These are phyloP conservation scores for Pandion haliaetus DNA, from an alignment of 2,113 vertebrate species.

Conservation along the genomic window DNA sequence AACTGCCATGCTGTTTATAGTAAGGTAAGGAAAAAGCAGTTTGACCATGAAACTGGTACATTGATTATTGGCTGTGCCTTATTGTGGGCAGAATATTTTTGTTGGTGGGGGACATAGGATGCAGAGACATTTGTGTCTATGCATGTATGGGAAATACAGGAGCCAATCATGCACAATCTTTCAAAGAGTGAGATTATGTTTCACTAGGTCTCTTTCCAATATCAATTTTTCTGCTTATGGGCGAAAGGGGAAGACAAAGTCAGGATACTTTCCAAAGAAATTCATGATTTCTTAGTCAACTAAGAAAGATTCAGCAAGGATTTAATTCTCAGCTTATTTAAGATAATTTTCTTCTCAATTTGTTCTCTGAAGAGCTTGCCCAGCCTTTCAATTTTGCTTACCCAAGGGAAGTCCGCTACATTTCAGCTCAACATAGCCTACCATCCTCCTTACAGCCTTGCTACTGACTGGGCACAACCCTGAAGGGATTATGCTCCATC, in stretches of 20 bases:
- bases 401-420: neutral
- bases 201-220: neutral
- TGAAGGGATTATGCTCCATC: neutral
- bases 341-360: neutral
- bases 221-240: neutral
- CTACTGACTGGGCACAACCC: neutral
- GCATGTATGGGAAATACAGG: neutral
- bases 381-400: neutral
- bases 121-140: neutral
- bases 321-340: neutral
- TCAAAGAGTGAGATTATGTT: neutral
- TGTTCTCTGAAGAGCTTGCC: neutral
- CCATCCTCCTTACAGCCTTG: neutral
- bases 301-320: neutral
- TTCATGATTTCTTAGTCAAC: neutral
- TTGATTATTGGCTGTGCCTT: neutral
- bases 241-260: neutral
- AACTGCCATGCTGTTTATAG: constrained; percentile 13
- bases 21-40: neutral
- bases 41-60: neutral
- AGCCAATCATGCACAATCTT: neutral
- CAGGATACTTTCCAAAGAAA: neutral
- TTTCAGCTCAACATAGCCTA: neutral
- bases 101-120: neutral
- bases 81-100: neutral